phyloP scores from a whole-genome alignment of 2,888 invertebrate species.

The Tryphoninae sp. region DNA sequence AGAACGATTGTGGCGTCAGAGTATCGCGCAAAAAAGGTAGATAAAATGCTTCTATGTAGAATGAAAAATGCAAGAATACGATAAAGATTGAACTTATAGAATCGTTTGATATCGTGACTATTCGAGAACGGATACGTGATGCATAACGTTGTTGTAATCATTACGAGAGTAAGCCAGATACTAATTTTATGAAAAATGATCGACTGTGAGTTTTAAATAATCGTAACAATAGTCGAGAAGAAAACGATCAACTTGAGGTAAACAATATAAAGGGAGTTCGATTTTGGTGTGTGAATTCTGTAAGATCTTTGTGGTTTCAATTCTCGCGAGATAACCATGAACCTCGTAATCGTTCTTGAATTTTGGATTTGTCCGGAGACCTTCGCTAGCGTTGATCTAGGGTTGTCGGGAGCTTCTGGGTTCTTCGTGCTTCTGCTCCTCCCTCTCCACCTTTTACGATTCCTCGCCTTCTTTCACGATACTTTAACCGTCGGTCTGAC shows the following conservation, averaged over 20 bases:
- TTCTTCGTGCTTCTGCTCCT: constrained; percentile 39
- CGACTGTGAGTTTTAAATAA: not conserved
- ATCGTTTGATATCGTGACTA: not conserved
- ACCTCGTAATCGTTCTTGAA: not conserved
- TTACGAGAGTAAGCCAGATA: not conserved
- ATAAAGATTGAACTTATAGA: constrained; percentile 18
- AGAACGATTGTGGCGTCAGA: constrained; percentile 6
- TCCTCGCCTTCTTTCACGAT: constrained; percentile 67
- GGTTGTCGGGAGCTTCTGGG: constrained; percentile 45
- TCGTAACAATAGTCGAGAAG: not conserved
- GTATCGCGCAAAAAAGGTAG: not conserved
- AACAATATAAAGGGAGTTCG: constrained; percentile 17
- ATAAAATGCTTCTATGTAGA: not conserved
- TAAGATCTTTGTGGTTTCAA: constrained; percentile 14
- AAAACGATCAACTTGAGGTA: not conserved
- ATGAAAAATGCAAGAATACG: constrained; percentile 15
- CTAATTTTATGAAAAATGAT: not conserved
- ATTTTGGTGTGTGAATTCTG: constrained; percentile 59
- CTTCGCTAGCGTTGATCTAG: constrained; percentile 49
- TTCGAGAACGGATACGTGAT: not conserved
- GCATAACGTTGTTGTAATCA: not conserved
- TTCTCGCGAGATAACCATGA: constrained; percentile 24
- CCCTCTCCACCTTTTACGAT: constrained; percentile 64
- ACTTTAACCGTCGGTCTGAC: constrained; percentile 62
- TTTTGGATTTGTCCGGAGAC: not conserved